Evolutionary conservation across 2,113 vertebrate species (phyloP), one percentile per base, ranked within the genome.

Genomic region (Ammospiza caudacuta): DNA sequence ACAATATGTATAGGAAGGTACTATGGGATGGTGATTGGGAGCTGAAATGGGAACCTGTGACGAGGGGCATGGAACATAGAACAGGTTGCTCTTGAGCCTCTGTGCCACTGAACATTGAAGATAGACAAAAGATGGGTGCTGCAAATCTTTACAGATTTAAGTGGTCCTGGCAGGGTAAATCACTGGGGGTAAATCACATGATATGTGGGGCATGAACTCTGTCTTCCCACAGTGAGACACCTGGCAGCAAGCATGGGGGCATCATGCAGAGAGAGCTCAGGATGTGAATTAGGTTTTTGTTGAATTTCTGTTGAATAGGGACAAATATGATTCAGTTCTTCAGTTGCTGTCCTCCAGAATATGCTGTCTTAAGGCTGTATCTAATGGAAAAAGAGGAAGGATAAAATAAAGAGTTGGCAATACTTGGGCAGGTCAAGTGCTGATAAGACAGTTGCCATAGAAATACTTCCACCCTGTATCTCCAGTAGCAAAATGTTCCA

Each of bases 211-310:
- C 55, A 62, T 62, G 22, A 85, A 51, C 37, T 54, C 49, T 62
- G 17, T 27, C 15, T 15, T 89, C 18, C 37, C 62, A 52, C 44
- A 78, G 28, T 14, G 41, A 87, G 23, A 69, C 9, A 29, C 24
- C 11, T 4, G 1, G 51, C 67, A 83, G 58, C 14, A 80, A 85
- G 11, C 29, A 83, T 0, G 0, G 21, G 31, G 10, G 5, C 66
- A 76, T 64, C 62, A 63, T 62, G 44, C 2, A 4, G 44, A 92
- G 17, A 3, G 6, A 92, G 17, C 58, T 70, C 33, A 76, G 63
- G 41, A 44, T 15, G 22, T 9, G 3, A 68, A 69, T 35, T 29
- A n/a, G 14, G 22, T 76, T 91, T 62, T 69, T 68, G 17, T 29
- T 58, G 37, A 69, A 57, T 61, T 94, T 89, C 54, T 74, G 14